Conservation (phyloP, 2,797 vertebrate species). For the Pipistrellus nathusii region DNA sequence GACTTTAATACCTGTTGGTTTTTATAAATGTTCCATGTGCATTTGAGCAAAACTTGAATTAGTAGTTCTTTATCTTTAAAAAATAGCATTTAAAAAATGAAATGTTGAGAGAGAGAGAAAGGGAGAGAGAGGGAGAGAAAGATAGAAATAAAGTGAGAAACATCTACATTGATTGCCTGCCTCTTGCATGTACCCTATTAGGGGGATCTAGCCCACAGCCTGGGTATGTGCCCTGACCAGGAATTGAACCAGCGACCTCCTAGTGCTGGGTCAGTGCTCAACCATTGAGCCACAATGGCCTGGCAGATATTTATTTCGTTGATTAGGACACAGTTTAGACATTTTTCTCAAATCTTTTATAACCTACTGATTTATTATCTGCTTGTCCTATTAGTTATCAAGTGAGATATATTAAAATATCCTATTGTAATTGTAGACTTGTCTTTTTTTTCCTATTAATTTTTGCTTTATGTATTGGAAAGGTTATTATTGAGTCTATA, state of each 20-base stretch:
- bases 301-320: neutral
- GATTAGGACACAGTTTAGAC: neutral
- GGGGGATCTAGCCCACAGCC: too few species aligned
- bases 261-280: too few species aligned
- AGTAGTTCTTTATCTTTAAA: neutral
- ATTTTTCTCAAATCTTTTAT: slow-evolving; percentile 35
- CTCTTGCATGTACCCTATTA: too few species aligned
- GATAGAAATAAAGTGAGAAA: too few species aligned
- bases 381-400: neutral
- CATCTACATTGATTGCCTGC: too few species aligned
- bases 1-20: neutral
- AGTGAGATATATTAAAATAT: slow-evolving; percentile 11
- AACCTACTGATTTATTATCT: slow-evolving; percentile 10
- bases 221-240: too few species aligned
- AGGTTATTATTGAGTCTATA: neutral
- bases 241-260: too few species aligned
- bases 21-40: neutral
- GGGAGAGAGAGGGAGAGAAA: too few species aligned
- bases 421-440: neutral
- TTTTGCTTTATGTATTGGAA: slow-evolving; percentile 11
- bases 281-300: too few species aligned
- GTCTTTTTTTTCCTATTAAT: neutral
- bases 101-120: too few species aligned
- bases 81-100: too few species aligned
- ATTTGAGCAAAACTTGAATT: neutral